phyloP scores from a whole-genome alignment of 1,140 invertebrate genomes.

The Heliothis subflexa region DNA sequence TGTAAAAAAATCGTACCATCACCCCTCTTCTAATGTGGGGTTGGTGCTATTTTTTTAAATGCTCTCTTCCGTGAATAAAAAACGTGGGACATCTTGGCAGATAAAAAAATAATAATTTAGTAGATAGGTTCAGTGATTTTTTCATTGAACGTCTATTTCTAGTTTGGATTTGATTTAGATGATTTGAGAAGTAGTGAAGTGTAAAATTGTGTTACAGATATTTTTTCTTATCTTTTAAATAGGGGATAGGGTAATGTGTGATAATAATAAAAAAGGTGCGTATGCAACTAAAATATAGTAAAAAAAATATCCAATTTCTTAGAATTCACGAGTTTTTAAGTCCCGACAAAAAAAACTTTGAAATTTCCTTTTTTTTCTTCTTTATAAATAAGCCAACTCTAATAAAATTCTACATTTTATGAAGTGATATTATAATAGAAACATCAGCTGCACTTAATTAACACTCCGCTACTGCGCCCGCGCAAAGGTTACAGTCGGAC shows the following conservation, averaged over 20 bases:
- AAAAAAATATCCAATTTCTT: no score
- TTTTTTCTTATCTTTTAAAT: not conserved
- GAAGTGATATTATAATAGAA: not conserved
- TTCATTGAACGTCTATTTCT: conserved; percentile 14
- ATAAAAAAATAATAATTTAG: conserved; percentile 5
- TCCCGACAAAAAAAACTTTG: no score
- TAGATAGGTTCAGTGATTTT: conserved; percentile 5
- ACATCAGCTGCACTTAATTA: conserved; percentile 29
- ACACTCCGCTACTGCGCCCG: conserved; percentile 15
- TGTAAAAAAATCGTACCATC: conserved; percentile 48
- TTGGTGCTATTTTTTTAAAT: conserved; percentile 41
- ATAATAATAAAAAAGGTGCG: no score
- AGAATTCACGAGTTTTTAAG: no score
- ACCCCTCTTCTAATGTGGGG: conserved; percentile 62
- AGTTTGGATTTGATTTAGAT: conserved; percentile 39
- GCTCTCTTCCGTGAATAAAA: conserved; percentile 63
- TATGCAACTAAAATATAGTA: no score
- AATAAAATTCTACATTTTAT: not conserved
- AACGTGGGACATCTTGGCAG: conserved; percentile 67
- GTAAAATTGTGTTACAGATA: conserved; percentile 32
- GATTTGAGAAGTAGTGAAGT: conserved; percentile 13
- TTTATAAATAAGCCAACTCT: no score
- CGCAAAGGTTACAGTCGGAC: conserved; percentile 54
- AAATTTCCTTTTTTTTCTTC: no score
- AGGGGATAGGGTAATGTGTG: not conserved